Conservation (phyloP, 1,140 invertebrate species). For the Neelides sp. region DNA sequence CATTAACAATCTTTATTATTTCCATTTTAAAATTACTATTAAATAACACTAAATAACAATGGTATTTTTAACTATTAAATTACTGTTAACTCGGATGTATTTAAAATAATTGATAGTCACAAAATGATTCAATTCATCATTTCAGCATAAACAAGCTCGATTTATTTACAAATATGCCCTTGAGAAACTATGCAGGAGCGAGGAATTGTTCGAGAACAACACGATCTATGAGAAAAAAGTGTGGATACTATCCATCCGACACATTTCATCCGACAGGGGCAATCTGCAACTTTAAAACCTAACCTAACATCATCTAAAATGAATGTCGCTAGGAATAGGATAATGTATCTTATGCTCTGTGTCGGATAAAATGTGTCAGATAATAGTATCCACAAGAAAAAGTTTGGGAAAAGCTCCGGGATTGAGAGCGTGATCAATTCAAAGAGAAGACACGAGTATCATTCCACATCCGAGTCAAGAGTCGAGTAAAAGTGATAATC, state of each 20-base stretch:
- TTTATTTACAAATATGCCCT: slow-evolving; percentile 97
- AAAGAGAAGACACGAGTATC: slow-evolving; percentile 92
- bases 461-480: too few relatives aligned
- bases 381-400: slow-evolving; percentile 99
- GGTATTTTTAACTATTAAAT: background rate
- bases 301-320: too few relatives aligned
- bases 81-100: background rate
- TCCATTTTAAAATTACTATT: too few relatives aligned
- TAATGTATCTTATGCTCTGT: too few relatives aligned
- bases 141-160: slow-evolving; percentile 79
- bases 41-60: background rate
- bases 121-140: slow-evolving; percentile 21
- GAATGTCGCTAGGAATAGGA: too few relatives aligned
- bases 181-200: slow-evolving; percentile 84
- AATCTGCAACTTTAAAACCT: too few relatives aligned
- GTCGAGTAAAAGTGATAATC: too few relatives aligned
- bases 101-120: background rate
- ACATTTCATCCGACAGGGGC: too few relatives aligned
- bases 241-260: too few relatives aligned
- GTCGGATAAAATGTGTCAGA: too few relatives aligned
- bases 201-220: slow-evolving; percentile 95
- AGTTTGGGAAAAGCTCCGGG: slow-evolving; percentile 89
- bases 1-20: too few relatives aligned
- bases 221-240: too few relatives aligned
- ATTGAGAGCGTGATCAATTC: slow-evolving; percentile 98